Conservation (phyloP, 2,113 vertebrate species). For the Saguinus midas region DNA sequence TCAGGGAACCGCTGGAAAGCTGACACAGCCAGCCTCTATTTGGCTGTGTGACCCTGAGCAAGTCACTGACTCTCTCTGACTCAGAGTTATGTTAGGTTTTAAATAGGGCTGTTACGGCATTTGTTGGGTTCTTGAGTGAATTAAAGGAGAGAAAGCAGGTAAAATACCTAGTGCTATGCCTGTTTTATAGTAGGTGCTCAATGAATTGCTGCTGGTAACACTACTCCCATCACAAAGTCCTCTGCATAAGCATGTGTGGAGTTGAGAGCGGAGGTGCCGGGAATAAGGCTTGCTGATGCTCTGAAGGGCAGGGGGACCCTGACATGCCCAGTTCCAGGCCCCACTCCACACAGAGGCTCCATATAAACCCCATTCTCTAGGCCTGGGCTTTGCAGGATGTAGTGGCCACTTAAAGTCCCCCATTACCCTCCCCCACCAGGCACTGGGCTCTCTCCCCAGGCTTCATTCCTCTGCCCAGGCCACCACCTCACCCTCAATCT, state of each 20-base stretch:
- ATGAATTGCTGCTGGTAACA: neutral
- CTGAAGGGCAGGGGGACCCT: neutral
- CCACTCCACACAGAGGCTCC: neutral
- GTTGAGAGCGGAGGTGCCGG: fast-evolving
- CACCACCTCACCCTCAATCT: neutral
- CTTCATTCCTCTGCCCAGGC: neutral
- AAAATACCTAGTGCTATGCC: neutral
- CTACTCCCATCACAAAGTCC: neutral
- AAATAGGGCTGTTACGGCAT: neutral
- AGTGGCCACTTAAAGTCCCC: neutral
- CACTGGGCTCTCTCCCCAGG: neutral
- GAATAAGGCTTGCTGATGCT: neutral
- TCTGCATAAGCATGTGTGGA: neutral
- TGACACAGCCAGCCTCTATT: neutral
- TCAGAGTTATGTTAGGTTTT: neutral
- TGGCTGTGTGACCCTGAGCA: neutral
- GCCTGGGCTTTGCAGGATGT: neutral
- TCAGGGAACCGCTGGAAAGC: neutral
- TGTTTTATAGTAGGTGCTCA: neutral
- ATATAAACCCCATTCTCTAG: neutral
- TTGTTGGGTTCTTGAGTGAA: neutral
- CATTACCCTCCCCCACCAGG: neutral
- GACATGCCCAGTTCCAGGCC: neutral
- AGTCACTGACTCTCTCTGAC: neutral
- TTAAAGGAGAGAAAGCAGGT: neutral